Evolutionary conservation across 1,140 invertebrate genomes (phyloP).

Genomic region (Bradynema listronoti): DNA sequence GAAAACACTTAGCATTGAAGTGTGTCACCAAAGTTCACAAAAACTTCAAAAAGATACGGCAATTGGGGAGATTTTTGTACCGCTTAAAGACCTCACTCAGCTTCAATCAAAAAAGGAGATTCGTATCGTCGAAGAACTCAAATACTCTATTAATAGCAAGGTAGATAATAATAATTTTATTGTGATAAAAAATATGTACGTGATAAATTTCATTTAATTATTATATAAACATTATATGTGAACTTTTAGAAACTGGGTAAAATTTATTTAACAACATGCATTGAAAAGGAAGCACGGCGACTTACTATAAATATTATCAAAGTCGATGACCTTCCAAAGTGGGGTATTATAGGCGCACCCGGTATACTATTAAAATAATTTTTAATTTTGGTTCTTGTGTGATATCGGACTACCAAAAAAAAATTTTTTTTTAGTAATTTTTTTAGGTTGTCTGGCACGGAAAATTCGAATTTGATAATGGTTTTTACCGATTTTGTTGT

Average conservation of each 20-base stretch:
- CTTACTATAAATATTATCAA: slow-evolving; percentile 56
- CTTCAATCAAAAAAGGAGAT: slow-evolving; percentile 54
- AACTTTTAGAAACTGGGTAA: slow-evolving; percentile 54
- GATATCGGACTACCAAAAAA: too few relatives aligned
- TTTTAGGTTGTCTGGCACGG: too few relatives aligned
- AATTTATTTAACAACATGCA: slow-evolving; percentile 47
- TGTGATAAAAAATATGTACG: neutral
- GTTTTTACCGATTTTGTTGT: too few relatives aligned
- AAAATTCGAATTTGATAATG: too few relatives aligned
- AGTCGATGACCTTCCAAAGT: slow-evolving; percentile 55
- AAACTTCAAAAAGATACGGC: slow-evolving; percentile 54
- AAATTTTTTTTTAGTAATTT: too few relatives aligned
- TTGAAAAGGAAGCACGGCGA: slow-evolving; percentile 53
- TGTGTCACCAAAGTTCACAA: slow-evolving; percentile 46
- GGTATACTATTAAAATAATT: slow-evolving; percentile 34
- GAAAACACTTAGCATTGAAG: slow-evolving; percentile 45
- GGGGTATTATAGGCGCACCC: slow-evolving; percentile 54
- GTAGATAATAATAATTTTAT: slow-evolving; percentile 18
- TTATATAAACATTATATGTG: neutral
- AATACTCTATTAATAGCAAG: slow-evolving; percentile 41
- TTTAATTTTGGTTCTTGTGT: too few relatives aligned
- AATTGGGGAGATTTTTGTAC: slow-evolving; percentile 47
- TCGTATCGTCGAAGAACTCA: slow-evolving; percentile 53
- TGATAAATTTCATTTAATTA: neutral
- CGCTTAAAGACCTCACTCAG: slow-evolving; percentile 45